These are phyloP conservation scores for Gymnocypris eckloni DNA, from an alignment of 2,797 vertebrate genomes.

Conservation along the genomic window DNA sequence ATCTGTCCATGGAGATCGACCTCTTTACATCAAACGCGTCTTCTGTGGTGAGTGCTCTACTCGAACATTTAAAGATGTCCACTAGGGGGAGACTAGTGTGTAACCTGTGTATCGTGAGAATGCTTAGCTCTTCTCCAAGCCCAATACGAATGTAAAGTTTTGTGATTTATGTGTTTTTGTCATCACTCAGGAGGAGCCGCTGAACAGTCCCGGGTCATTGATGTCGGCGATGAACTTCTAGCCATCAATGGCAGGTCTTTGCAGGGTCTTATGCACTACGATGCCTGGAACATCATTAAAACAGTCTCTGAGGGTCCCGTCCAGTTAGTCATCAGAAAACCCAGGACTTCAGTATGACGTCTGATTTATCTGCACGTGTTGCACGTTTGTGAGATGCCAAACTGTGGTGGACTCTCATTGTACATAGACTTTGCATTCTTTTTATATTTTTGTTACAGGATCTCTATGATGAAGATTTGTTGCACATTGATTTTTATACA, in stretches of 20 bases:
- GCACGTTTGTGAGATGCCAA: constrained; percentile 50
- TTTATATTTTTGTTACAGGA: constrained; percentile 34
- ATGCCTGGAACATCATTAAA: constrained; percentile 94
- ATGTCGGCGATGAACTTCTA: constrained; percentile 90
- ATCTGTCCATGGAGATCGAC: constrained; percentile 84
- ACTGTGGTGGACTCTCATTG: constrained; percentile 34
- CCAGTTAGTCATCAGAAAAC: constrained; percentile 86
- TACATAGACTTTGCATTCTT: constrained; percentile 34
- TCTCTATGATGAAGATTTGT: constrained; percentile 22
- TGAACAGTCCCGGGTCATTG: constrained; percentile 85
- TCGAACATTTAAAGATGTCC: not conserved
- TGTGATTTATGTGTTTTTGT: not conserved
- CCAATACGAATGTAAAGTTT: not conserved
- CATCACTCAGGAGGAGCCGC: constrained; percentile 85
- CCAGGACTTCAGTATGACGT: constrained; percentile 76
- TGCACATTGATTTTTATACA: constrained; percentile 42
- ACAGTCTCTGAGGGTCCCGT: constrained; percentile 86
- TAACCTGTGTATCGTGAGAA: not conserved
- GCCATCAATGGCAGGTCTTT: constrained; percentile 87
- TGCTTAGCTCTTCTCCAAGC: not conserved
- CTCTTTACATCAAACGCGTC: constrained; percentile 87
- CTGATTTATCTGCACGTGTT: not conserved
- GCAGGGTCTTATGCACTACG: constrained; percentile 88
- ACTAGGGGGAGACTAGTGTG: constrained; percentile 41
- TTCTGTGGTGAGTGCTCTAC: constrained; percentile 84